phyloP scores from a whole-genome alignment of 2,888 invertebrate genomes.

The Neoaliturus tenellus region DNA sequence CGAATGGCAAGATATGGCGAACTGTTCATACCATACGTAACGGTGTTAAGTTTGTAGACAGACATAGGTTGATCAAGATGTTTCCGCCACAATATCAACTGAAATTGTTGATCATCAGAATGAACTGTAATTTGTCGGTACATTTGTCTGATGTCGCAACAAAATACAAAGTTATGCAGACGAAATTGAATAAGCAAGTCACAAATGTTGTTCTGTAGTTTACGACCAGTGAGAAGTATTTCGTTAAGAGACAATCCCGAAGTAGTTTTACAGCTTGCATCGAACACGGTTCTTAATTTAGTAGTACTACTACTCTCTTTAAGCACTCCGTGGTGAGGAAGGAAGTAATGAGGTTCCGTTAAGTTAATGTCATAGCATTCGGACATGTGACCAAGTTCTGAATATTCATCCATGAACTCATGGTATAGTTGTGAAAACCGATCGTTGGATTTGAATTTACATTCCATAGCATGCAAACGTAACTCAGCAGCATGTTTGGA shows the following conservation, averaged over 20 bases:
- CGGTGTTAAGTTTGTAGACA: background rate
- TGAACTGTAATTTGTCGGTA: background rate
- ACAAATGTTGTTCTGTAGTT: background rate
- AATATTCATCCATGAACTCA: constrained; percentile 1
- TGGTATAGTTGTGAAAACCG: background rate
- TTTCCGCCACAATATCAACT: constrained; percentile 25
- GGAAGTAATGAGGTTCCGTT: background rate
- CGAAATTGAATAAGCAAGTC: background rate
- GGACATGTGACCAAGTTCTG: background rate
- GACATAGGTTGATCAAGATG: background rate
- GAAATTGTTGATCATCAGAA: background rate
- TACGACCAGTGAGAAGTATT: background rate
- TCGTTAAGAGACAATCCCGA: background rate
- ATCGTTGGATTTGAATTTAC: background rate
- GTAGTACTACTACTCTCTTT: background rate
- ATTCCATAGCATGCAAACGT: background rate
- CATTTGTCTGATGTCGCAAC: background rate
- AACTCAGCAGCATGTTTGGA: background rate
- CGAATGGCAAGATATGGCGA: background rate
- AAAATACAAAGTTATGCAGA: background rate
- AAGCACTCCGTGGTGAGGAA: background rate
- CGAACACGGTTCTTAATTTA: background rate
- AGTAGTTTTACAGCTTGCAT: background rate
- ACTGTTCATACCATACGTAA: constrained; percentile 35
- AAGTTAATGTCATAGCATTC: background rate